phyloP scores from a whole-genome alignment of 2,113 vertebrate genomes.

The Paracanthobrama guichenoti region DNA sequence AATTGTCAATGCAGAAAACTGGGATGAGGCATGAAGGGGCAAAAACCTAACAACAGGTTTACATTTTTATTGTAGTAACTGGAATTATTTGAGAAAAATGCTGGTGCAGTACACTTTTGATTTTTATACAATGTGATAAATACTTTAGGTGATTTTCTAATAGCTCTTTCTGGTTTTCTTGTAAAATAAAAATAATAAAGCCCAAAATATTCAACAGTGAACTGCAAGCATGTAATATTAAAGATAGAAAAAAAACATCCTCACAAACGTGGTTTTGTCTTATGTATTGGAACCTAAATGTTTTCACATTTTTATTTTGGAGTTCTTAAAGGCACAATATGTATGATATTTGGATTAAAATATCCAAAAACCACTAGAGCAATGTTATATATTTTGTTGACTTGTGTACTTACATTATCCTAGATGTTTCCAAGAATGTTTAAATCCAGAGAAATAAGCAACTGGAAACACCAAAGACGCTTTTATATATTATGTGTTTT shows the following conservation, averaged over 20 bases:
- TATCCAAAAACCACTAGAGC: no score
- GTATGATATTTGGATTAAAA: no score
- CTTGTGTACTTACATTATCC: no score
- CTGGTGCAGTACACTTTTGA: not conserved
- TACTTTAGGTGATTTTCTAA: not conserved
- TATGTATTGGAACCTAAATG: not conserved
- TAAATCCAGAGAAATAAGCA: no score
- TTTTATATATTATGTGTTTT: no score
- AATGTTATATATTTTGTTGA: no score
- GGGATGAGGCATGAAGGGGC: no score
- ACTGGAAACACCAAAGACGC: no score
- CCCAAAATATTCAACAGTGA: not conserved
- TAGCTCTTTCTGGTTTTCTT: not conserved
- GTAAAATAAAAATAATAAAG: not conserved
- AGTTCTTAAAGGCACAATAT: not conserved
- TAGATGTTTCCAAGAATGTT: no score
- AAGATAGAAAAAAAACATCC: not conserved
- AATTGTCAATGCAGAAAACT: no score
- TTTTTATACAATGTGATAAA: not conserved
- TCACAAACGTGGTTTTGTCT: not conserved
- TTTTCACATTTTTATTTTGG: not conserved
- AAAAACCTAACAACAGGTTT: no score
- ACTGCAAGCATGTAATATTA: no score
- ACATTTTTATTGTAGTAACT: not conserved
- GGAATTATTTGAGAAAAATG: not conserved